These are phyloP conservation scores for Nannoperca australis DNA, from an alignment of 2,797 vertebrate genomes.

Conservation along the genomic window DNA sequence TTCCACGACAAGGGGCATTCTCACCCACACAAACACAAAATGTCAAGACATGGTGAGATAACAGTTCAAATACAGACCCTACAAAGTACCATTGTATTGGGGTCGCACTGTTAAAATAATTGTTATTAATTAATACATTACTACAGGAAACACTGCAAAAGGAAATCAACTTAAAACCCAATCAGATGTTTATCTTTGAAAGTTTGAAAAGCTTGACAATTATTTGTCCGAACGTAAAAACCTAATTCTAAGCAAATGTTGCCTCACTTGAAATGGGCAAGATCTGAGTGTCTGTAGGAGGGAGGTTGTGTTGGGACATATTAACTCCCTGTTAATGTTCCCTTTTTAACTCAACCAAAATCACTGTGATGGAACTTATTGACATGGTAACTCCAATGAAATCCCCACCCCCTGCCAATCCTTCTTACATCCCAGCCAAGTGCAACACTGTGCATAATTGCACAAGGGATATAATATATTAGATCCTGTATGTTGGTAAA, in stretches of 20 bases:
- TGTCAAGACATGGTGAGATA: slow-evolving; percentile 33
- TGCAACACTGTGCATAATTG: background rate
- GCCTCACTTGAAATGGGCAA: background rate
- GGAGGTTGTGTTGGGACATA: background rate
- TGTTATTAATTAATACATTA: no score
- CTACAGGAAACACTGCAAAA: slow-evolving; percentile 1
- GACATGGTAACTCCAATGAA: background rate
- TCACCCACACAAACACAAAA: slow-evolving; percentile 44
- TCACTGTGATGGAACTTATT: background rate
- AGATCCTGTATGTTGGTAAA: slow-evolving; percentile 12
- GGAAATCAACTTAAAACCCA: background rate
- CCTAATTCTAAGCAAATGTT: background rate
- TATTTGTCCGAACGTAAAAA: background rate
- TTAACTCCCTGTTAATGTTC: background rate
- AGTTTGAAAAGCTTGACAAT: background rate
- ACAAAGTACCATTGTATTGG: slow-evolving; percentile 10
- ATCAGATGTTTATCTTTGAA: slow-evolving; percentile 24
- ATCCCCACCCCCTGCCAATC: background rate
- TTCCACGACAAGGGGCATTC: slow-evolving; percentile 47
- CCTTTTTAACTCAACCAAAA: background rate
- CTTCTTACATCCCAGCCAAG: background rate
- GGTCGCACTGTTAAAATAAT: slow-evolving; percentile 5
- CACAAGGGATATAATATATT: background rate
- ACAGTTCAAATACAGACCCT: slow-evolving; percentile 20
- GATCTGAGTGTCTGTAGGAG: background rate